Evolutionary conservation across 2,888 invertebrate species (phyloP), one percentile per base, ranked within the genome.

Genomic region (Polyommatus icarus): DNA sequence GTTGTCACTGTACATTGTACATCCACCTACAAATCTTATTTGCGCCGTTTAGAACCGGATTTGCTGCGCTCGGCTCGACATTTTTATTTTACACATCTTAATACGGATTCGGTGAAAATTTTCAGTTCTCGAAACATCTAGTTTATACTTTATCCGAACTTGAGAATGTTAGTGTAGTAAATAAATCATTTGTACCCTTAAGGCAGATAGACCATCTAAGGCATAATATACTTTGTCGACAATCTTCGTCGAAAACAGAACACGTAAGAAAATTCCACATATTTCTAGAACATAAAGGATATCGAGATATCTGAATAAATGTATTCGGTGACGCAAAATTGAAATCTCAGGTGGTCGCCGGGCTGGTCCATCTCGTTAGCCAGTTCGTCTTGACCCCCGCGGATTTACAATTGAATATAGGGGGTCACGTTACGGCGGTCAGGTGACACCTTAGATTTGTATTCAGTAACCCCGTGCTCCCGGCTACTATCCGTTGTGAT

Each of bases 331-430:
- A 87, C 87, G 87, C 88, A 86, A 92, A 91, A 93, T 92, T 93
- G 91, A 91, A 93, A 92, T 92, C 92, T 92, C 93, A 92, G 91
- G 92, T 92, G 92, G 90, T 88, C 88, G 79, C 77, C 79, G 79
- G 83, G 84, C 85, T 83, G 84, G 86, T 82, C 85, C 85, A 82
- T 80, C 83, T 80, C 80, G 79, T 78, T 79, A 80, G 81, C 90
- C 89, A 87, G 80, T 78, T 8, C 85, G 71, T 61, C 50, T 57
- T 83, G 90, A 86, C 80, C 89, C 83, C 79, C 84, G 79, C 18
- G 75, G 18, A 75, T n/a, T 75, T 54, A 54, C 75, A 75, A 75
- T 75, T 75, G 76, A 59, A 78, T 72, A 79, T 76, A 77, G 83
- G 81, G 84, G 82, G 81, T 84, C 84, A 84, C 82, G 46, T 76